phyloP scores from a whole-genome alignment of 2,888 invertebrate genomes.

The Apodemia mormo region DNA sequence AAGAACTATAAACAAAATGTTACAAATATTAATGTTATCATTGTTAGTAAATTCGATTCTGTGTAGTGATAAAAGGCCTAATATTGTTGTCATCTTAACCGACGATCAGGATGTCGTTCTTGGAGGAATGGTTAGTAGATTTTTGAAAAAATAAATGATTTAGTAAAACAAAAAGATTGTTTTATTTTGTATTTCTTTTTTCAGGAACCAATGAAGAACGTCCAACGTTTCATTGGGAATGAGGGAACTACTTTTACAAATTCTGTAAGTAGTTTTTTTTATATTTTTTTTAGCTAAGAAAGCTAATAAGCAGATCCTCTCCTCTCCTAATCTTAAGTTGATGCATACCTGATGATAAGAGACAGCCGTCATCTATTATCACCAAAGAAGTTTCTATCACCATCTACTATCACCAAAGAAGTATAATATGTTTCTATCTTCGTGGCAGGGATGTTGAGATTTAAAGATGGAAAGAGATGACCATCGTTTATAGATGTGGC shows the following conservation, averaged over 20 bases:
- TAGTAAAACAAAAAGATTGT: slow-evolving; percentile 48
- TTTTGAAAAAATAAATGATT: slow-evolving; percentile 56
- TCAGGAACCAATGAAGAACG: slow-evolving; percentile 86
- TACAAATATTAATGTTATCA: slow-evolving; percentile 60
- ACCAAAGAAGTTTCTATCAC: no score
- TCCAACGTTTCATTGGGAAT: slow-evolving; percentile 81
- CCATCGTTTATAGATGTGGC: no score
- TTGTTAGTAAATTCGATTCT: slow-evolving; percentile 42
- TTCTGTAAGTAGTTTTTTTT: slow-evolving; percentile 82
- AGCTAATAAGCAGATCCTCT: no score
- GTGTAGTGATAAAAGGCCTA: slow-evolving; percentile 73
- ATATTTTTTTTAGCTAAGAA: not conserved
- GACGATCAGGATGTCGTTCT: slow-evolving; percentile 93
- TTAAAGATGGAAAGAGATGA: no score
- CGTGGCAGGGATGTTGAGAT: no score
- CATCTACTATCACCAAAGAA: no score
- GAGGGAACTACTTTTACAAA: slow-evolving; percentile 87
- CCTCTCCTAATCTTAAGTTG: no score
- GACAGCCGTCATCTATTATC: no score
- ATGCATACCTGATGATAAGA: no score
- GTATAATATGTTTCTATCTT: no score
- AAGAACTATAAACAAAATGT: slow-evolving; percentile 55
- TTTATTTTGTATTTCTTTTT: slow-evolving; percentile 58
- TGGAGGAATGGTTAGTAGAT: slow-evolving; percentile 86
- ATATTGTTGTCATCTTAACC: slow-evolving; percentile 89